These are phyloP conservation scores for Macrotis lagotis DNA, from an alignment of 2,113 vertebrate genomes.

Conservation along the genomic window DNA sequence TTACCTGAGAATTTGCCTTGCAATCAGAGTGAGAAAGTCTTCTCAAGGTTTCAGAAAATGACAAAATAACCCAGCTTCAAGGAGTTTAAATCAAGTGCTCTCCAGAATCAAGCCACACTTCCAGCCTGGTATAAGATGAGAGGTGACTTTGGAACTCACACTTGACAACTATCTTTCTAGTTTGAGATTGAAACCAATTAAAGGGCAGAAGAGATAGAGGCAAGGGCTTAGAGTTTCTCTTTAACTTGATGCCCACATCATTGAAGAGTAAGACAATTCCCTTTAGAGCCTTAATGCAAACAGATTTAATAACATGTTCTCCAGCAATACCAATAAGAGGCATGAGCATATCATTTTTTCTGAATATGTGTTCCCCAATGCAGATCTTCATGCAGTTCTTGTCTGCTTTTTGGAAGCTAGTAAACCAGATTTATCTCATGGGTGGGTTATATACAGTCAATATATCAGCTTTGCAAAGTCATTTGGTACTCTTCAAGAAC, in stretches of 20 bases:
- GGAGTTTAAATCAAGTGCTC: not conserved
- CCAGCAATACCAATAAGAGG: not conserved
- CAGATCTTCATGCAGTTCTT: not conserved
- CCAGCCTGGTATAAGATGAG: not conserved
- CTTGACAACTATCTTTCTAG: not conserved
- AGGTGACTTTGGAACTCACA: not conserved
- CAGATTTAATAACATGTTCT: not conserved
- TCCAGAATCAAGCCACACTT: conserved; percentile 1
- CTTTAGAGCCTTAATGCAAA: not conserved
- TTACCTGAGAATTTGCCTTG: conserved; percentile 3
- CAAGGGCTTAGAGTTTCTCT: not conserved
- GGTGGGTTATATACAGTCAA: not conserved
- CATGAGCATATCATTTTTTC: not conserved
- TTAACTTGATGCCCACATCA: not conserved
- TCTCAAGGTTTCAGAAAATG: conserved; percentile 9
- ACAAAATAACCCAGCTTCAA: not conserved
- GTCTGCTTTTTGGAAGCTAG: not conserved
- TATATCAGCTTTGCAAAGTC: not conserved
- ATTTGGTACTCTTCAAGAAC: not conserved
- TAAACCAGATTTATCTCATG: not conserved
- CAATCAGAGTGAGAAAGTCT: not conserved
- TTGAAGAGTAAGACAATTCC: not conserved
- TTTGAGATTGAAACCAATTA: conserved; percentile 18
- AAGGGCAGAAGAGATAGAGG: not conserved
- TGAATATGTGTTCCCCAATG: not conserved